Evolutionary conservation across 2,888 invertebrate genomes (phyloP).

Genomic region (Seira musarum): DNA sequence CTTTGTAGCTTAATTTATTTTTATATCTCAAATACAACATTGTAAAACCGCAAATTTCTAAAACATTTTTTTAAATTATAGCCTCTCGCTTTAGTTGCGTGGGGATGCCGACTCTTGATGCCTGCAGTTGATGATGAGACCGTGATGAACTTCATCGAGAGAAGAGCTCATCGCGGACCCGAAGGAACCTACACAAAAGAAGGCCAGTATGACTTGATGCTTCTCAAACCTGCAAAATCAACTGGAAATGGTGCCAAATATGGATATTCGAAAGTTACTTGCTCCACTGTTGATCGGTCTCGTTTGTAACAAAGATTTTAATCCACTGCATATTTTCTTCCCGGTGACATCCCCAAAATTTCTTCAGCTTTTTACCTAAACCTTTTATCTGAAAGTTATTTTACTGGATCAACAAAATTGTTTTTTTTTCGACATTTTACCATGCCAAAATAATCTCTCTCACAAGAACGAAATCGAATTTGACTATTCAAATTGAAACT

Average conservation of each 20-base stretch:
- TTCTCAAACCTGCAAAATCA: slow-evolving; percentile 71
- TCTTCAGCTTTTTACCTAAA: no score
- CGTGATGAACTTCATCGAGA: slow-evolving; percentile 78
- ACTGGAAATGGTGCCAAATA: slow-evolving; percentile 58
- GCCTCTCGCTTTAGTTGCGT: slow-evolving; percentile 83
- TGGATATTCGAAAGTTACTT: slow-evolving; percentile 58
- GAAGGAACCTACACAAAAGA: slow-evolving; percentile 74
- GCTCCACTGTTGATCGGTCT: slow-evolving; percentile 46
- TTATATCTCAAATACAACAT: no score
- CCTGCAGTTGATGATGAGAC: slow-evolving; percentile 77
- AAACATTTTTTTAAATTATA: slow-evolving; percentile 72
- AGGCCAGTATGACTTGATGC: slow-evolving; percentile 76
- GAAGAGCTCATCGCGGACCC: slow-evolving; percentile 77
- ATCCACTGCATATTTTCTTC: no score
- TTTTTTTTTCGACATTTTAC: no score
- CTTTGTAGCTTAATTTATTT: no score
- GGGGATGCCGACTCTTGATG: slow-evolving; percentile 83
- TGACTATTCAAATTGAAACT: no score
- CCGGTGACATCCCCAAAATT: no score
- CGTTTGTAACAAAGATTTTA: background rate
- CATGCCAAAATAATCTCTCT: no score
- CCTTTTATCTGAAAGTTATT: no score
- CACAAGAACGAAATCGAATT: no score
- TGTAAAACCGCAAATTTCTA: no score
- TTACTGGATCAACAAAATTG: no score